phyloP scores from a whole-genome alignment of 2,113 vertebrate species.

The Archocentrus centrarchus region DNA sequence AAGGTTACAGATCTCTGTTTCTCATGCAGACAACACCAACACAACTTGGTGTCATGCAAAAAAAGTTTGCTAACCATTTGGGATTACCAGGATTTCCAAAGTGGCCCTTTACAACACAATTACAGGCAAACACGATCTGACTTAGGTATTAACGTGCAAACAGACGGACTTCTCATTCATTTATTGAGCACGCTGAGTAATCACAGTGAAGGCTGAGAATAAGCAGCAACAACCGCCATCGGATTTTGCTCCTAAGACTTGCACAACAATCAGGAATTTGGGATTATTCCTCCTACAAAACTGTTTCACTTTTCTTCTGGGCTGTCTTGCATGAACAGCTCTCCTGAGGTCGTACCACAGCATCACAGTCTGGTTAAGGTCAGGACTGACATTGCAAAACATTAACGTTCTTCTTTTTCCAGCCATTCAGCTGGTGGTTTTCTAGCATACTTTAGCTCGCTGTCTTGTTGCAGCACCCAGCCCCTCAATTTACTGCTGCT shows the following conservation, averaged over 20 bases:
- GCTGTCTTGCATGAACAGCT: no score
- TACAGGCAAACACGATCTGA: background rate
- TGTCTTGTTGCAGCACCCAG: background rate
- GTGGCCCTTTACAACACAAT: background rate
- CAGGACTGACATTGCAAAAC: no score
- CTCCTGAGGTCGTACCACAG: no score
- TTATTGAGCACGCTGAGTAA: background rate
- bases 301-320: background rate
- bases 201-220: background rate
- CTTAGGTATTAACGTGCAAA: fast-evolving
- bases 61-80: constrained; percentile 5
- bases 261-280: no score
- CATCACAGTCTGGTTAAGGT: no score
- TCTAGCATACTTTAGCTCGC: background rate
- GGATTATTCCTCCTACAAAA: background rate
- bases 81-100: background rate
- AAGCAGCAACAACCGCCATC: background rate
- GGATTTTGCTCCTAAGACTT: background rate
- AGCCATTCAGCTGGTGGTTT: background rate
- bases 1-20: constrained; percentile 57
- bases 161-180: background rate
- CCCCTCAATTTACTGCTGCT: background rate
- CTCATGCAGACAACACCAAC: constrained; percentile 34
- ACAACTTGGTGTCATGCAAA: background rate
- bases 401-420: no score